Conservation (phyloP, 2,113 vertebrate genomes). For the Ictidomys tridecemlineatus region DNA sequence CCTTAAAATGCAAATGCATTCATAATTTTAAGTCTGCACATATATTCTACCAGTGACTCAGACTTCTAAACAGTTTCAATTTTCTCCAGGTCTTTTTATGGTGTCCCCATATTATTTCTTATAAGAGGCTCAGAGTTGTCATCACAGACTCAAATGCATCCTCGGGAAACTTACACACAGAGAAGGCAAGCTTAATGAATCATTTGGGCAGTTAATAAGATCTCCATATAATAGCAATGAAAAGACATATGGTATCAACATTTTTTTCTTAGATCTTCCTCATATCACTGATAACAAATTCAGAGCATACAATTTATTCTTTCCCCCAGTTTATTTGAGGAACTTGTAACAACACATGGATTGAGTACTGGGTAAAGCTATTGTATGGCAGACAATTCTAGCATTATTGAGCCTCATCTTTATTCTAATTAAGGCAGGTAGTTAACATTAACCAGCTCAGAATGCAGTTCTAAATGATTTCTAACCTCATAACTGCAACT, state of each 20-base stretch:
- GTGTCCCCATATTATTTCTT: constrained; percentile 27
- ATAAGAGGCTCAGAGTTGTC: constrained; percentile 8
- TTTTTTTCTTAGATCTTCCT: background rate
- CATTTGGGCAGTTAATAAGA: constrained; percentile 12
- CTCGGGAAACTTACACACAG: background rate
- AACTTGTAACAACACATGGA: background rate
- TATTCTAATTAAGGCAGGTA: background rate
- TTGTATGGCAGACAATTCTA: background rate
- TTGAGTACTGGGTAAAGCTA: background rate
- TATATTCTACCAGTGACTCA: constrained; percentile 65
- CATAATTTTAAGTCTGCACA: constrained; percentile 71
- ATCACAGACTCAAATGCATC: constrained; percentile 35
- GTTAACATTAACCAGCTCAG: background rate
- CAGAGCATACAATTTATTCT: background rate
- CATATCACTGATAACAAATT: background rate
- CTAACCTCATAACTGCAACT: background rate
- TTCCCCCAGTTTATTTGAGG: background rate
- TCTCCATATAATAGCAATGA: background rate
- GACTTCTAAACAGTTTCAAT: constrained; percentile 73
- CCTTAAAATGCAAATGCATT: constrained; percentile 81
- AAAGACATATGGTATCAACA: background rate
- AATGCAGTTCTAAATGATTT: background rate
- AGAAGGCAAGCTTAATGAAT: background rate
- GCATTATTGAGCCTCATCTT: background rate
- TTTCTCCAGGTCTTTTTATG: constrained; percentile 65